phyloP scores from a whole-genome alignment of 1,140 invertebrate genomes.

The Caenorhabditis briggsae region DNA sequence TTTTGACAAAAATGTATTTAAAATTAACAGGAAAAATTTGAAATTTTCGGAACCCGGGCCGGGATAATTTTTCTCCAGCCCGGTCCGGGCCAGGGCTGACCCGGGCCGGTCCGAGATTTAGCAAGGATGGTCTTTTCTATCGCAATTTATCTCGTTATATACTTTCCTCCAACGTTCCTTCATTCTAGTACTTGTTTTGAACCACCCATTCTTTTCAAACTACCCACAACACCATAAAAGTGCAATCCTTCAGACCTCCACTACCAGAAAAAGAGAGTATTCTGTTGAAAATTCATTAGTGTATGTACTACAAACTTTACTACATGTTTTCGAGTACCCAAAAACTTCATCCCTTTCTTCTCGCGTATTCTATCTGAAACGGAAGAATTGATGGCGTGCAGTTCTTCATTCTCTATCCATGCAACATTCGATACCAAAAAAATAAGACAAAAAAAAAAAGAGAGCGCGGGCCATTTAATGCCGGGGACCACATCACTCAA shows the following conservation, averaged over 20 bases:
- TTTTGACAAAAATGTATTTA: too few species aligned
- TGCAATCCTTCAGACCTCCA: conserved; percentile 3
- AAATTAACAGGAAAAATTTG: too few species aligned
- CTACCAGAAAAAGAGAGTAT: not conserved
- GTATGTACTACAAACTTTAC: conserved; percentile 7
- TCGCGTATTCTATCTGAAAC: conserved; percentile 16
- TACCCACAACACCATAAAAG: not conserved
- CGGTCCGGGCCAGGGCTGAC: too few species aligned
- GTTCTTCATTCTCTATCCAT: not conserved
- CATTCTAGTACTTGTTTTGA: too few species aligned
- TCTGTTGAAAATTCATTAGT: conserved; percentile 40
- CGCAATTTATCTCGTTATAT: too few species aligned
- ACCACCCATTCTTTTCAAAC: not conserved
- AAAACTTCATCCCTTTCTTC: conserved; percentile 5
- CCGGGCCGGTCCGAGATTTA: too few species aligned
- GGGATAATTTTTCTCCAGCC: too few species aligned
- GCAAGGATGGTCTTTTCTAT: too few species aligned
- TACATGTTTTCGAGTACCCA: not conserved
- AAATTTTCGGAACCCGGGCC: too few species aligned
- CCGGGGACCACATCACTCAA: conserved; percentile 5
- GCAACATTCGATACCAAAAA: not conserved
- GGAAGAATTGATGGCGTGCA: conserved; percentile 44
- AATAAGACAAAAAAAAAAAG: conserved; percentile 14
- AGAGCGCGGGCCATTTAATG: not conserved
- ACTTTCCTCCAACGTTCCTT: not conserved